Percentiles rank a stretch among this genome's conserved stretches.
phyloP scores from a whole-genome alignment of 2,797 vertebrate genomes.

The Leptoclinus maculatus region DNA sequence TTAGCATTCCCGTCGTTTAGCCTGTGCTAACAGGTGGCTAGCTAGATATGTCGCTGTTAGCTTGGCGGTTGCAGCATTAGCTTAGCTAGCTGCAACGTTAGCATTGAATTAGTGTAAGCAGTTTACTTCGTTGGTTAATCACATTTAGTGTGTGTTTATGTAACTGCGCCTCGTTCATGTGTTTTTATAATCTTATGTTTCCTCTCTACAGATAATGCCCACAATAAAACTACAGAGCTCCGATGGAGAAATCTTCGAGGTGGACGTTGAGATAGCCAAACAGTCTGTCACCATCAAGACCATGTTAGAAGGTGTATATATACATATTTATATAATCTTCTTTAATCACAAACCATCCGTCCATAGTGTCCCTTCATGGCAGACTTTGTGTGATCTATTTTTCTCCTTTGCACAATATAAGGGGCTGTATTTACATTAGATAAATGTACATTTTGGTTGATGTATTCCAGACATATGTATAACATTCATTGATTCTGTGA shows the following conservation, averaged over 20 bases:
- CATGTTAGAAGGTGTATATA: constrained; percentile 94
- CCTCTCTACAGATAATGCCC: constrained; percentile 89
- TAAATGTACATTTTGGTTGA: accelerated
- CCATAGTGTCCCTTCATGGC: background rate
- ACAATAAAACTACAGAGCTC: constrained; percentile 99
- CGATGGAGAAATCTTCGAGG: constrained; percentile 99
- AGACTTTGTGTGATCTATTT: background rate
- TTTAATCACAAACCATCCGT: background rate
- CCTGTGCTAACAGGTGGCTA: constrained; percentile 10
- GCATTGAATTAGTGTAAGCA: background rate
- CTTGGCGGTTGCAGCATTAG: background rate
- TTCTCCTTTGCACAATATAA: background rate
- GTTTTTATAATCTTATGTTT: background rate
- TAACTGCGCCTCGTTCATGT: background rate
- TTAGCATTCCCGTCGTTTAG: constrained; percentile 25
- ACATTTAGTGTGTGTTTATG: background rate
- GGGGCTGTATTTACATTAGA: background rate
- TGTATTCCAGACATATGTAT: background rate
- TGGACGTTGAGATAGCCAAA: constrained; percentile 99
- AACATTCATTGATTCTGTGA: background rate
- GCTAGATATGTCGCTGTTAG: constrained; percentile 12
- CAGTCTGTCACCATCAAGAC: constrained; percentile 99
- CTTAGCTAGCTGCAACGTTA: background rate
- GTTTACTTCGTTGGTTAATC: background rate
- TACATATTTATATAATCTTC: background rate